Conservation (phyloP, 2,888 invertebrate genomes). For the Dromius quadrimaculatus region DNA sequence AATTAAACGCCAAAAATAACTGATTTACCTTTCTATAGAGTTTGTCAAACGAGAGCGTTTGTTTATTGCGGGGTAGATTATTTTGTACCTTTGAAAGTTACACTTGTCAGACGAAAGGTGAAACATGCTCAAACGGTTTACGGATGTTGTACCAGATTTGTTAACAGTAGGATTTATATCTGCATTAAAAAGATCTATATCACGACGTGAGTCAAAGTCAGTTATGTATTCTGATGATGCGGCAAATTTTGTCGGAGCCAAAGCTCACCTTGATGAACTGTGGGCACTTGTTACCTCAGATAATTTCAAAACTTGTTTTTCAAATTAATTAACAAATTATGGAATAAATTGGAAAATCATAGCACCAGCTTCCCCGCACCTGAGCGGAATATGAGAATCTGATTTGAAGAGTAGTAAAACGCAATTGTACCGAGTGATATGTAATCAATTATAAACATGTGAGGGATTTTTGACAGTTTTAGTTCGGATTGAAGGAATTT, state of each 20-base stretch:
- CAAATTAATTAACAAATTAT: no score
- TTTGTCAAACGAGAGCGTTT: slow-evolving; percentile 38
- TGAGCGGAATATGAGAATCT: no score
- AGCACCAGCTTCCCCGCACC: no score
- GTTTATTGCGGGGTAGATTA: slow-evolving; percentile 37
- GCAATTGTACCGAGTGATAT: no score
- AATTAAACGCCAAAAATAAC: no score
- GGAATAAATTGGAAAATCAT: no score
- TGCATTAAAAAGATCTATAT: slow-evolving; percentile 47
- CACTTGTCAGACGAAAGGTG: neutral
- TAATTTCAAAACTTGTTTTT: no score
- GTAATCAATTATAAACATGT: no score
- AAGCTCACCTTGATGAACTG: slow-evolving; percentile 13
- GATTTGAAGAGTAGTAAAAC: no score
- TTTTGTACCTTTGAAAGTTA: slow-evolving; percentile 16
- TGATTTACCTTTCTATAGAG: slow-evolving; percentile 30
- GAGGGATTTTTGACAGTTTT: no score
- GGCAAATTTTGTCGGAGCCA: slow-evolving; percentile 42
- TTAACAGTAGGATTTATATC: slow-evolving; percentile 33
- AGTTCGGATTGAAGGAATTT: no score
- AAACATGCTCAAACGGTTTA: neutral
- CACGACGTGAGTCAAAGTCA: slow-evolving; percentile 30
- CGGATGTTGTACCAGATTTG: slow-evolving; percentile 7
- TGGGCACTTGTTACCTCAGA: no score
- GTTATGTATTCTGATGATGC: slow-evolving; percentile 31